Evolutionary conservation across 2,113 vertebrate species (phyloP).

Genomic region (Electrona antarctica): DNA sequence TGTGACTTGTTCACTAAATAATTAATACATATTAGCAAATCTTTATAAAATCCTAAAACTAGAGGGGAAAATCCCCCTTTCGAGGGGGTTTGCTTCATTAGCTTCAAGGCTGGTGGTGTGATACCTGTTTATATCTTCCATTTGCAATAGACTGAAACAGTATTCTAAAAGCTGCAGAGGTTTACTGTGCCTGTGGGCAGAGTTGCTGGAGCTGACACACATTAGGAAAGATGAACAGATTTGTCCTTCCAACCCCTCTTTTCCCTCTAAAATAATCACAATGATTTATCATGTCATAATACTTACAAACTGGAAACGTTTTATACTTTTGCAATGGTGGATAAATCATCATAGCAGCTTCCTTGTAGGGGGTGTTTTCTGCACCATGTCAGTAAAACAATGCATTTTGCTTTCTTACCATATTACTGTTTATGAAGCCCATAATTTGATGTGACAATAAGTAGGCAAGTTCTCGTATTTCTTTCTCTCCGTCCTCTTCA

Average conservation of each 20-base stretch:
- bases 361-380: neutral
- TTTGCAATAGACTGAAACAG: constrained; percentile 20
- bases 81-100: constrained; percentile 1
- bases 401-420: neutral
- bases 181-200: neutral
- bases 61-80: too few species aligned
- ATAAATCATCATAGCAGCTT: neutral
- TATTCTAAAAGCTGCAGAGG: neutral
- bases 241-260: neutral
- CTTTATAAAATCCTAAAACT: too few species aligned
- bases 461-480: too few species aligned
- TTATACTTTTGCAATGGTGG: neutral
- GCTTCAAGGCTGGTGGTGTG: neutral
- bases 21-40: too few species aligned
- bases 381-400: neutral
- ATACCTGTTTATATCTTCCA: constrained; percentile 21
- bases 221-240: neutral
- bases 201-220: constrained; percentile 9
- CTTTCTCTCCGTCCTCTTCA: too few species aligned
- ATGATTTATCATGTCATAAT: neutral
- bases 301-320: neutral
- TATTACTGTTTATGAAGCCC: too few species aligned
- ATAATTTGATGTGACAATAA: too few species aligned
- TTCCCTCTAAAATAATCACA: neutral
- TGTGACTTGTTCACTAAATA: too few species aligned